A percentile compares a stretch with the other conserved stretches of the same genome.
phyloP scores from a whole-genome alignment of 2,113 vertebrate genomes.

The Crotalus helleri region DNA sequence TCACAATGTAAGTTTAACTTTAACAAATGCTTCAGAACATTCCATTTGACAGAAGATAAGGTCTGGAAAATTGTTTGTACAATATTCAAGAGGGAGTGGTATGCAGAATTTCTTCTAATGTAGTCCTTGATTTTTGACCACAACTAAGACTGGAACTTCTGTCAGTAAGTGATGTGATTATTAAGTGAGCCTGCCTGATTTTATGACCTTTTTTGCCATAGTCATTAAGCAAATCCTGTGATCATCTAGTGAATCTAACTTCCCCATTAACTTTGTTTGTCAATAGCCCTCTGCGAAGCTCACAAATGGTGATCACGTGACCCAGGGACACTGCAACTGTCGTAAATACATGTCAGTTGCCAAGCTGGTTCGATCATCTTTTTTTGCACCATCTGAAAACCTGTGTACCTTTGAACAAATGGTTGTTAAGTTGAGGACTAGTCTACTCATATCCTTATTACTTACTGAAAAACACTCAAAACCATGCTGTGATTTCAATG shows the following conservation, averaged over 20 bases:
- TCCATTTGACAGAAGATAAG: slow-evolving; percentile 66
- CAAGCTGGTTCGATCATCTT: not conserved
- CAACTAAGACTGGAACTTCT: not conserved
- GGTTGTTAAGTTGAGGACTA: not conserved
- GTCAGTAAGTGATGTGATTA: not conserved
- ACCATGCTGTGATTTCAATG: not conserved
- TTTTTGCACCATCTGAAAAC: not conserved
- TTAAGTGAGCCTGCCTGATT: not conserved
- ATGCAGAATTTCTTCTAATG: slow-evolving; percentile 25
- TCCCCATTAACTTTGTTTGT: not conserved
- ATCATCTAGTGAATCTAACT: not conserved
- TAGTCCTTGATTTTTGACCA: not conserved
- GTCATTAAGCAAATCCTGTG: not conserved
- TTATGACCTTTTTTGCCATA: not conserved
- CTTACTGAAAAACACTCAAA: slow-evolving; percentile 3
- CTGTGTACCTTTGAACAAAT: not conserved
- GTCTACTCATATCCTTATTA: slow-evolving; percentile 24
- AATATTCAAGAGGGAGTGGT: slow-evolving; percentile 59
- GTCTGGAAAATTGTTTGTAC: slow-evolving; percentile 67
- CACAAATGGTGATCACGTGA: not conserved
- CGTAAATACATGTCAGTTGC: not conserved
- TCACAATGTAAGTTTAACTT: slow-evolving; percentile 63
- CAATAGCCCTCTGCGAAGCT: not conserved
- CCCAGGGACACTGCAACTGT: not conserved
- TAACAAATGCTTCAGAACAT: slow-evolving; percentile 68